Evolutionary conservation across 1,140 invertebrate genomes (phyloP), one percentile per base, ranked within the genome.

Genomic region (Euglossa dilemma): DNA sequence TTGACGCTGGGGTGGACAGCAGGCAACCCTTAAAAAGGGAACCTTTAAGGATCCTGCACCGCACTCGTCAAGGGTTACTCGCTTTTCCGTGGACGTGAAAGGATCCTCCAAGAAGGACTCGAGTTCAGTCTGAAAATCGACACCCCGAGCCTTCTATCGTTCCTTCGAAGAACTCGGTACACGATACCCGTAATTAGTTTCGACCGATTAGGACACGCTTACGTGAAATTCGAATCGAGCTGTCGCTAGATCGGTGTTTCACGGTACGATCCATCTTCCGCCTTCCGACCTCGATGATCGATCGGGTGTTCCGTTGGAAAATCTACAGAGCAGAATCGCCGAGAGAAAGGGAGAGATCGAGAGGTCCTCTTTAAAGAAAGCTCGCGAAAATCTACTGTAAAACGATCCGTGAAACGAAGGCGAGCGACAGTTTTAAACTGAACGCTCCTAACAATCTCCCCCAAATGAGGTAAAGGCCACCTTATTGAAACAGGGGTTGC

Each of bases 401-500:
- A 93, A 89, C 90, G 92, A 94, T 94, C 89, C 85, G 79, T 43
- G 83, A 86, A 86, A 56, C 76, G 78, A 87, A 88, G 52, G 28
- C 67, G 28, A n/a, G 88, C 89, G 93, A 93, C 91, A 93, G 92
- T 94, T 93, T 94, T 92, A 93, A 93, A 94, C 92, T 93, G 90
- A 90, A 87, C 91, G 91, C 90, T 92, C 83, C 91, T 92, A 93
- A 93, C 92, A 93, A 94, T 93, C 93, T 94, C 89, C 92, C 92
- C 92, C 87, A 94, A 94, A 94, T 94, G 93, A 94, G 93, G 93
- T 94, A 94, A 94, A 94, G 93, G 93, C 93, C 91, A 93, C 93
- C 93, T 94, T 94, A 94, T 94, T 94, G 93, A 94, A 94, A 94
- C 92, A 93, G 92, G 93, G 94, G 93, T 93, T 88, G 92, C 93